Conservation (phyloP, 2,113 vertebrate species). For the Bos taurus region DNA sequence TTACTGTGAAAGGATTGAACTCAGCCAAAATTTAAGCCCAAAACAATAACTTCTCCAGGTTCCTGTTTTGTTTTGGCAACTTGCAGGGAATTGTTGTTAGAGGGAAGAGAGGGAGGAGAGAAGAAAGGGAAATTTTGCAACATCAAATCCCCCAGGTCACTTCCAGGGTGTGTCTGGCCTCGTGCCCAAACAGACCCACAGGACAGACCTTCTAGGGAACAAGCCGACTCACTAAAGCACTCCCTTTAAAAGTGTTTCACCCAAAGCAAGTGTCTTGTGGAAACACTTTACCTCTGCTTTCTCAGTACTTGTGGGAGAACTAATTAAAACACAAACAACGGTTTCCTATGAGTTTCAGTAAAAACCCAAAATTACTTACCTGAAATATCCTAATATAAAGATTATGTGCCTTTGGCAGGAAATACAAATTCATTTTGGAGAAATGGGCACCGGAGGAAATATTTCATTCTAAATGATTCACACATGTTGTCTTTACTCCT, state of each 20-base stretch:
- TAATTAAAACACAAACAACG: background rate
- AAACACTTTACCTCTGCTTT: background rate
- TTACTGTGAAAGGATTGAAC: background rate
- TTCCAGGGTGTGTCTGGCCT: background rate
- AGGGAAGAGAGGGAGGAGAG: background rate
- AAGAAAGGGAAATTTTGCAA: background rate
- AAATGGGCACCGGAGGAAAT: background rate
- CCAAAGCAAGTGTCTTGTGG: background rate
- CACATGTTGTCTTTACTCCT: background rate
- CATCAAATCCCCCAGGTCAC: background rate
- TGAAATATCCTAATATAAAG: background rate
- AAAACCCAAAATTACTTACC: conserved; percentile 9
- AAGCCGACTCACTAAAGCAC: background rate
- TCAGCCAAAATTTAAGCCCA: background rate
- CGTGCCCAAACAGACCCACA: background rate
- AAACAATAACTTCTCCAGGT: background rate
- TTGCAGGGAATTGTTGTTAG: background rate
- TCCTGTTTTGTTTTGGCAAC: background rate
- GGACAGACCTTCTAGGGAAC: background rate
- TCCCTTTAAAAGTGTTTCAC: background rate
- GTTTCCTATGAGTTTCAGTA: background rate
- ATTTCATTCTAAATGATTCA: background rate
- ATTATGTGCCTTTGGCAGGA: background rate
- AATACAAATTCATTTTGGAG: background rate
- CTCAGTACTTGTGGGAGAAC: background rate